Evolutionary conservation across 2,797 vertebrate genomes (phyloP), one percentile per base, ranked within the genome.

Genomic region (Gobio occitaniae): DNA sequence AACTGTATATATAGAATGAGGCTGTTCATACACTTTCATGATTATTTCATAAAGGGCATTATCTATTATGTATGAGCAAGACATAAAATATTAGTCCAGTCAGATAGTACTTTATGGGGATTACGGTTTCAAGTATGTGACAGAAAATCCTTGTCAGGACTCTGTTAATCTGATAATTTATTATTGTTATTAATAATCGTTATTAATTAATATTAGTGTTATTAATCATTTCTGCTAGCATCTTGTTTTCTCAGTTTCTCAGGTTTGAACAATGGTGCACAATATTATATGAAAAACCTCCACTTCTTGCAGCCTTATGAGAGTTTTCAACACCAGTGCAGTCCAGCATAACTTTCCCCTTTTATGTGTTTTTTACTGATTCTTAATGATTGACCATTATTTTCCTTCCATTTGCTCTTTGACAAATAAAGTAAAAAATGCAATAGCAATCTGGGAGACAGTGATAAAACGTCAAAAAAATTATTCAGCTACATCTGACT

Each of bases 391-490:
- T 78, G 25, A 50, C 44, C 38, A 13, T 17, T 70, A 36, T 77
- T 44, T 83, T 44, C 16, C 9, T 17, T n/a, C 16, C 1, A 15
- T 15, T 54, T 76, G 19, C 17, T 56, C 32, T 32, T 29, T 75
- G 50, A 29, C 32, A 82, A 47, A 87, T 38, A 21, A 84, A 86
- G 48, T 13, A 25, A 66, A 83, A 44, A 47, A 72, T 75, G 13
- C 44, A 48, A 21, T 36, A 63, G 11, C 29, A 52, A n/a, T 82
- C 63, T 82, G 74, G 21, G 29, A 78, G 65, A 71, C 41, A 41
- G 80, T 3, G 85, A 86, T 83, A 86, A 86, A 86, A 25, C 25
- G 17, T 52, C 3, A 47, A 29, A 52, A 68, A 78, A 63, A 48
- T 65, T 61, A 0, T 78, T 78, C 32, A 6, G 25, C 5, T 32